phyloP scores from a whole-genome alignment of 2,113 vertebrate species.

The Diadophis punctatus region DNA sequence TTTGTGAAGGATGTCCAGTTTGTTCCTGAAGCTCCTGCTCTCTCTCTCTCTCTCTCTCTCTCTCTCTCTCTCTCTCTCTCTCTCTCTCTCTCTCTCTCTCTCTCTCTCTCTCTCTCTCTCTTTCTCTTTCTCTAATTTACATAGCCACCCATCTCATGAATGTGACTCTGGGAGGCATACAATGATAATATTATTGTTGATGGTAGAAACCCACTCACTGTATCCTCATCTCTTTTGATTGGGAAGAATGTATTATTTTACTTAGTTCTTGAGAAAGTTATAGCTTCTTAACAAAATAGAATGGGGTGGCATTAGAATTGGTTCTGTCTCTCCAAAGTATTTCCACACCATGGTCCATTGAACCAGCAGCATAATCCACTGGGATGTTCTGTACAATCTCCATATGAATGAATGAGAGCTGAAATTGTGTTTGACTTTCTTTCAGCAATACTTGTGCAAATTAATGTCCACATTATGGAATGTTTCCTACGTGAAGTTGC shows the following conservation, averaged over 20 bases:
- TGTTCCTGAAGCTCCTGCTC: background rate
- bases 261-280: background rate
- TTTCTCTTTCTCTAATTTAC: background rate
- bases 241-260: background rate
- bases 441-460: background rate
- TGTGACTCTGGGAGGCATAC: background rate
- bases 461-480: background rate
- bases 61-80: background rate
- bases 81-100: accelerated
- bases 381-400: background rate
- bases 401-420: background rate
- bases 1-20: background rate
- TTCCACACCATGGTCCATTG: background rate
- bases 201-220: background rate
- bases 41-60: background rate
- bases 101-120: no score
- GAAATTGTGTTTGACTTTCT: background rate
- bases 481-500: background rate
- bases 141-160: background rate
- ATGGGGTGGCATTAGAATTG: background rate
- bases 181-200: background rate
- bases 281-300: background rate
- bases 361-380: background rate
- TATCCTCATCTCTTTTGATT: background rate
- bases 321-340: background rate